Evolutionary conservation across 2,113 vertebrate genomes (phyloP).

Genomic region (Leucoraja erinaceus): DNA sequence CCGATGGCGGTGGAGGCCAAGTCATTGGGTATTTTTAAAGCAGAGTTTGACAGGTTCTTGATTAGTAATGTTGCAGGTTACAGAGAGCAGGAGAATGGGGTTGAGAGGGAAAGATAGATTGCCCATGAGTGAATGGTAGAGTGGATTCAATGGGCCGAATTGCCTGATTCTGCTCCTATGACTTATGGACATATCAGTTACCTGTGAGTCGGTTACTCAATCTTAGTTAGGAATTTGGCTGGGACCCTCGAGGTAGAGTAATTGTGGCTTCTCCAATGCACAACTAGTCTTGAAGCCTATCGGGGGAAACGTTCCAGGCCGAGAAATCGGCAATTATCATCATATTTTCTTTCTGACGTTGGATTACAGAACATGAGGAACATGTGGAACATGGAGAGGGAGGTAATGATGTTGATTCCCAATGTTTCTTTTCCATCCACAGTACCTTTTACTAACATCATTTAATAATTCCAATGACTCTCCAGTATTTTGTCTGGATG

Average conservation of each 20-base stretch:
- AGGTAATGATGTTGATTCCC: constrained; percentile 16
- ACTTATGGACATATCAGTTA: too few relatives aligned
- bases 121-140: too few relatives aligned
- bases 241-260: neutral
- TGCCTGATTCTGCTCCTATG: too few relatives aligned
- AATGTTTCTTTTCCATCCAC: neutral
- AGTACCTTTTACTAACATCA: neutral
- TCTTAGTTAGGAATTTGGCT: neutral
- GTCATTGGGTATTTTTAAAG: too few relatives aligned
- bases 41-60: too few relatives aligned
- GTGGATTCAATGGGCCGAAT: too few relatives aligned
- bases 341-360: neutral
- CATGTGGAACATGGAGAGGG: neutral
- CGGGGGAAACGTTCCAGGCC: neutral
- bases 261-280: neutral
- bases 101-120: too few relatives aligned
- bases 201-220: neutral
- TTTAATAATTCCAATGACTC: neutral
- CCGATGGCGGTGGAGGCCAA: too few relatives aligned
- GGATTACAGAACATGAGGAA: constrained; percentile 22
- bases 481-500: neutral
- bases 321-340: neutral
- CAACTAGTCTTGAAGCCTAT: neutral
- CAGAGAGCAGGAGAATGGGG: too few relatives aligned
- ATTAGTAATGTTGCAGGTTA: too few relatives aligned